Conservation (phyloP, 2,113 vertebrate species). For the Sorex araneus region DNA sequence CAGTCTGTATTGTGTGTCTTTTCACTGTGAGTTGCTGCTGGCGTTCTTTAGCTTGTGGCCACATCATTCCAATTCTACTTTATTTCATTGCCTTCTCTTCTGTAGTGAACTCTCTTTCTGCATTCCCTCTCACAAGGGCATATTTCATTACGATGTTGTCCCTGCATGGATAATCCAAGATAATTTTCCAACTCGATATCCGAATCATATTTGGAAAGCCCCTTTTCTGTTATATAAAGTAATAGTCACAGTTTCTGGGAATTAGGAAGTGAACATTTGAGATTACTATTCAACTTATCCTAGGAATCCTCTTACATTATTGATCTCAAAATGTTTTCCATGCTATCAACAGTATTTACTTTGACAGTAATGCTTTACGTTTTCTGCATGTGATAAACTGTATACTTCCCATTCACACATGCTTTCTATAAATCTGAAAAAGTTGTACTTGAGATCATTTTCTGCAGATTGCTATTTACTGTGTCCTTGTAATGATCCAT, state of each 20-base stretch:
- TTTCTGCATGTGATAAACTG: constrained; percentile 5
- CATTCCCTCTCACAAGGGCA: background rate
- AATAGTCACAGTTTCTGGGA: background rate
- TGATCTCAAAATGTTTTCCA: constrained; percentile 25
- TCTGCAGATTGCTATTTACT: background rate
- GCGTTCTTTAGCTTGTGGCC: background rate
- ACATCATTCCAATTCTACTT: background rate
- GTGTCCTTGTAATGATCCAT: background rate
- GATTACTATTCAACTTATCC: no score
- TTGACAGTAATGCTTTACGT: constrained; percentile 7
- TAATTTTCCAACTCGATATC: background rate
- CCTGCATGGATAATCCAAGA: background rate
- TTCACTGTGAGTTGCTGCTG: background rate
- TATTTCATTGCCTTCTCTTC: background rate
- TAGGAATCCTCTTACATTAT: background rate
- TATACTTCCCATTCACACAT: background rate
- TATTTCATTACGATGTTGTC: background rate
- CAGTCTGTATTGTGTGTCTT: background rate
- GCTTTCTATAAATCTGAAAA: background rate
- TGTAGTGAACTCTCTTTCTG: background rate
- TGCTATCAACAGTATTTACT: background rate
- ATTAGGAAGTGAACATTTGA: background rate
- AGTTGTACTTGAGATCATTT: background rate
- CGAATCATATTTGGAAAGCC: constrained; percentile 9
- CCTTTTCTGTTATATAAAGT: constrained; percentile 2